Percentiles rank a stretch among this genome's conserved stretches.
Evolutionary conservation across 2,113 vertebrate species (phyloP).

Genomic region (Oreotrochilus melanogaster): DNA sequence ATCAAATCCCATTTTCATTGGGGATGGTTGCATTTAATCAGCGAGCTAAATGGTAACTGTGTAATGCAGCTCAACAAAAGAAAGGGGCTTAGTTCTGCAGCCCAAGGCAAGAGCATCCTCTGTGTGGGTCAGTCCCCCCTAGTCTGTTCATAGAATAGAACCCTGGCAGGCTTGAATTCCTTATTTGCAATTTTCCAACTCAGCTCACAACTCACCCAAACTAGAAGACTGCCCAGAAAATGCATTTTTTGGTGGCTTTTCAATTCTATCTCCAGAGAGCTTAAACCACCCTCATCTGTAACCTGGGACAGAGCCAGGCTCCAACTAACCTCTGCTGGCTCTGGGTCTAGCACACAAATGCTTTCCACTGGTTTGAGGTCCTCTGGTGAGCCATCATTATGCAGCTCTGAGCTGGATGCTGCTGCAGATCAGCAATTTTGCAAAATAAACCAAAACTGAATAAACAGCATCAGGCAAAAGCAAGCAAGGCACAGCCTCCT

Average conservation of each 20-base stretch:
- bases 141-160: too few relatives aligned
- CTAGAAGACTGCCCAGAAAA: background rate
- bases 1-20: conserved; percentile 36
- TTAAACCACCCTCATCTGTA: background rate
- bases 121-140: accelerated
- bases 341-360: background rate
- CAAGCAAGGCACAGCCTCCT: background rate
- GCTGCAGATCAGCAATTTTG: background rate
- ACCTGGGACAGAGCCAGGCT: background rate
- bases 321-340: background rate
- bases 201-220: background rate
- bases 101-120: background rate
- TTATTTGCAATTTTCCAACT: background rate
- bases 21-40: background rate
- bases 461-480: background rate
- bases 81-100: background rate
- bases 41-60: background rate
- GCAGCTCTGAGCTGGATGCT: background rate
- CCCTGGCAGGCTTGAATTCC: background rate
- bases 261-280: background rate
- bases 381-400: background rate
- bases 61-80: background rate
- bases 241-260: background rate
- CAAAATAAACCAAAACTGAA: background rate
- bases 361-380: background rate